Evolutionary conservation across 1,140 invertebrate genomes (phyloP).

Genomic region (Pomacea maculata): DNA sequence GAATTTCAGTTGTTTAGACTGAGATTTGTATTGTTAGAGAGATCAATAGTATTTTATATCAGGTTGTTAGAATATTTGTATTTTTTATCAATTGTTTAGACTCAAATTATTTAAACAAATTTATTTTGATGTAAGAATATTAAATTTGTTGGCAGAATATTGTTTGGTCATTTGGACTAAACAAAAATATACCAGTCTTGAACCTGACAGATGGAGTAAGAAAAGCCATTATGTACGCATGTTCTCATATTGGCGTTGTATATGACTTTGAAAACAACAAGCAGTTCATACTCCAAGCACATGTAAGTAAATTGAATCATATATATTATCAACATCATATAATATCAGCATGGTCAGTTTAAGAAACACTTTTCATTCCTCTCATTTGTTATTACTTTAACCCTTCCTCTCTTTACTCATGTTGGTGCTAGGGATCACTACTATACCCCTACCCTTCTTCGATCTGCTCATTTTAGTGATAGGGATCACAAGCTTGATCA

Average conservation of each 20-base stretch:
- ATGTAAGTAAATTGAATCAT: constrained; percentile 46
- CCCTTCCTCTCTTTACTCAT: no score
- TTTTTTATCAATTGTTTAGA: not conserved
- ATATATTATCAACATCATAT: not conserved
- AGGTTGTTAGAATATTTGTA: not conserved
- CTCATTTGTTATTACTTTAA: no score
- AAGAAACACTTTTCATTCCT: no score
- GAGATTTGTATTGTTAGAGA: not conserved
- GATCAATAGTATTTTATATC: no score
- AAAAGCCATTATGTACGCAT: constrained; percentile 62
- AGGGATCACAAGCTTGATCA: no score
- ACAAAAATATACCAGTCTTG: constrained; percentile 60
- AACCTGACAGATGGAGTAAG: constrained; percentile 61
- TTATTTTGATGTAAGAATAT: not conserved
- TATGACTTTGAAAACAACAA: constrained; percentile 64
- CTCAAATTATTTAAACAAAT: not conserved
- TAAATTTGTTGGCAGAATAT: constrained; percentile 57
- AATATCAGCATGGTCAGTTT: no score
- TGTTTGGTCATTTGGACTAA: constrained; percentile 65
- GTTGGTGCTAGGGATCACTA: no score
- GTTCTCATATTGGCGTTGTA: constrained; percentile 64
- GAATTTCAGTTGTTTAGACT: no score
- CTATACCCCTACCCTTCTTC: no score
- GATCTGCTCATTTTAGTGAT: no score
- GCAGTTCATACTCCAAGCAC: constrained; percentile 64